Base-by-base conservation (phyloP, 2,113 vertebrate species). In the Hepsetus odoe region DNA sequence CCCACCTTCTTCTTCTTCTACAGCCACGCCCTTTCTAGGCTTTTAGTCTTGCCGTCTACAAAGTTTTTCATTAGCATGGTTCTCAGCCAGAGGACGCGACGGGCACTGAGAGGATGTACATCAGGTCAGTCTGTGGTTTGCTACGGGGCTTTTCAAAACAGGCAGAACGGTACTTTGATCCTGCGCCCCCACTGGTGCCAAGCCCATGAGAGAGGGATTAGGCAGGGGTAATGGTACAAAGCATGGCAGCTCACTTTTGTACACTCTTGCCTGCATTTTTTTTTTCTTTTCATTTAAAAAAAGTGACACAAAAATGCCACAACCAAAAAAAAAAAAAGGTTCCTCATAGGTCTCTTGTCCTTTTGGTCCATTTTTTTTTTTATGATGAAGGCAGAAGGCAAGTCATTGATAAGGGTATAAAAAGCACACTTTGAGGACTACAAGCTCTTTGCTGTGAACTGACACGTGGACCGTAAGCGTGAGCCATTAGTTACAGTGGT, bases 141-240 rank as follows among this genome's bases (percentile, higher is more conserved):
- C 86, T 80, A 59, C 68, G 78, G 83, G 89, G 87, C 85, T 74
- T 71, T 82, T 80, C 74, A 44, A 24, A 46, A 69, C 55, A 71
- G 42, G 49, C 71, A 77, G 82, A 59, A 80, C 67, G 82, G 58
- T 83, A 76, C 86, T 88, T 87, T 91, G 87, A 90, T 90, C 75
- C 82, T 44, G 82, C 85, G 85, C 85, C 83, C 70, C 86, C 80
- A 81, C 84, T 72, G 84, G 72, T 66, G 84, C 51, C 64, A 70
- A 75, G 76, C 88, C 90, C 86, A 73, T 74, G 84, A 87, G 88
- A 86, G 81, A 68, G 18, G 87, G 90, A 91, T 91, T 91, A 89
- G 83, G 81, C 80, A 81, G 77, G 77, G 79, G 84, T 70, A 74
- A 86, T 82, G 84, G 85, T 82, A 81, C 58, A 42, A 79, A 76